phyloP scores from a whole-genome alignment of 2,113 vertebrate species.

The Corydoras maculifer region DNA sequence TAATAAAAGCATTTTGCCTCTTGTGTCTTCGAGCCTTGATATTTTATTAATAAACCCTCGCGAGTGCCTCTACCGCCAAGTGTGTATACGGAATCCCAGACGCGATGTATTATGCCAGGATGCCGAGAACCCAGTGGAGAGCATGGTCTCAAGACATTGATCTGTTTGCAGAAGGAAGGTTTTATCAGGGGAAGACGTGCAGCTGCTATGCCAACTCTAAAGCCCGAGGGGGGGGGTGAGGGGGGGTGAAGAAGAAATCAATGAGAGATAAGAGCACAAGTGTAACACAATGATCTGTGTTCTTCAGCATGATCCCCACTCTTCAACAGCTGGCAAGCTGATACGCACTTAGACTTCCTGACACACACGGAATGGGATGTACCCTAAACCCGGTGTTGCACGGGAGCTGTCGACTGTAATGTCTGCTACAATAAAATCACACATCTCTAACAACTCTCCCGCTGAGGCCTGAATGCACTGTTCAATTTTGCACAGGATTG shows the following conservation, averaged over 20 bases:
- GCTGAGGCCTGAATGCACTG: neutral
- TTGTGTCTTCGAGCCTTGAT: slow-evolving; percentile 31
- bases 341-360: neutral
- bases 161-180: slow-evolving; percentile 43
- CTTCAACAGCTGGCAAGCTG: slow-evolving; percentile 5
- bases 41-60: slow-evolving; percentile 42
- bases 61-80: slow-evolving; percentile 18
- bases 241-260: slow-evolving; percentile 19
- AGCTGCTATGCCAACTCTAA: slow-evolving; percentile 21
- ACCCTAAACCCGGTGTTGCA: neutral
- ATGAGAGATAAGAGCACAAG: slow-evolving; percentile 36
- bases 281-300: slow-evolving; percentile 18
- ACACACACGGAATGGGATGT: neutral
- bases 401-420: slow-evolving; percentile 9
- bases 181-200: slow-evolving; percentile 22
- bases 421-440: neutral
- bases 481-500: neutral
- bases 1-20: slow-evolving; percentile 16
- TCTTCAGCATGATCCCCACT: slow-evolving; percentile 2
- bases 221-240: neutral
- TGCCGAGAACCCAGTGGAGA: slow-evolving; percentile 31
- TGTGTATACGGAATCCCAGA: slow-evolving; percentile 21
- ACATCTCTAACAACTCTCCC: neutral
- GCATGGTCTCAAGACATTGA: slow-evolving; percentile 41
- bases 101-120: slow-evolving; percentile 24